These are phyloP conservation scores for Salarias fasciatus DNA, from an alignment of 2,797 vertebrate species.

Conservation along the genomic window DNA sequence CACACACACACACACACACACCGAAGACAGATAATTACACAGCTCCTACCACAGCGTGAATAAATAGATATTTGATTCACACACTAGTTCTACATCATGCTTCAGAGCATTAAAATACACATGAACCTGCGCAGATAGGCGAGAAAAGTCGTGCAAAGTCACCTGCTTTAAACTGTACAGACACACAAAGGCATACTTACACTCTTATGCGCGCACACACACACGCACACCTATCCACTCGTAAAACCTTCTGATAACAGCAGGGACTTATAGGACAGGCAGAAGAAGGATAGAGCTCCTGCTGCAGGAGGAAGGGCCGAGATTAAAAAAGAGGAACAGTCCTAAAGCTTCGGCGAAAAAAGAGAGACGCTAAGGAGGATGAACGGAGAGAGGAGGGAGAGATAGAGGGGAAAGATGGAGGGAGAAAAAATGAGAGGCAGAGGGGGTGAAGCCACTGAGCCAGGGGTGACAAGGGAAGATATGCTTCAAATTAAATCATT, in stretches of 20 bases:
- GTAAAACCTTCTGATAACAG: slow-evolving; percentile 59
- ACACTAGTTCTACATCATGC: background rate
- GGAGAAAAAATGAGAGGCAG: background rate
- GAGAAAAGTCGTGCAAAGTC: slow-evolving; percentile 8
- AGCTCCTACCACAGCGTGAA: background rate
- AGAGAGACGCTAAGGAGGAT: slow-evolving; percentile 23
- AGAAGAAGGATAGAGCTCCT: slow-evolving; percentile 40
- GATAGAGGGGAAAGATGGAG: slow-evolving; percentile 5
- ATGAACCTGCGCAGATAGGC: background rate
- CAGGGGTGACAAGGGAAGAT: slow-evolving; percentile 66
- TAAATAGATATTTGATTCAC: background rate
- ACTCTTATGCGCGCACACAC: slow-evolving; percentile 29
- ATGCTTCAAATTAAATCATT: slow-evolving; percentile 84
- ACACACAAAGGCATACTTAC: background rate
- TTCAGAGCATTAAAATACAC: background rate
- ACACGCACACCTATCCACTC: slow-evolving; percentile 34
- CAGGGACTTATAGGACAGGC: slow-evolving; percentile 40
- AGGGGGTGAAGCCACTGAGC: slow-evolving; percentile 52
- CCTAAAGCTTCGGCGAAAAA: slow-evolving; percentile 29
- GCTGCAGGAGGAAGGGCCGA: slow-evolving; percentile 23
- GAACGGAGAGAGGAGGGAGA: slow-evolving; percentile 5
- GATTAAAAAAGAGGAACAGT: slow-evolving; percentile 35
- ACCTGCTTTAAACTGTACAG: background rate
- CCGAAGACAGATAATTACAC: too few species aligned
- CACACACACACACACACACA: too few species aligned